These are phyloP conservation scores for Trematomus bernacchii DNA, from an alignment of 2,797 vertebrate genomes.

Conservation along the genomic window DNA sequence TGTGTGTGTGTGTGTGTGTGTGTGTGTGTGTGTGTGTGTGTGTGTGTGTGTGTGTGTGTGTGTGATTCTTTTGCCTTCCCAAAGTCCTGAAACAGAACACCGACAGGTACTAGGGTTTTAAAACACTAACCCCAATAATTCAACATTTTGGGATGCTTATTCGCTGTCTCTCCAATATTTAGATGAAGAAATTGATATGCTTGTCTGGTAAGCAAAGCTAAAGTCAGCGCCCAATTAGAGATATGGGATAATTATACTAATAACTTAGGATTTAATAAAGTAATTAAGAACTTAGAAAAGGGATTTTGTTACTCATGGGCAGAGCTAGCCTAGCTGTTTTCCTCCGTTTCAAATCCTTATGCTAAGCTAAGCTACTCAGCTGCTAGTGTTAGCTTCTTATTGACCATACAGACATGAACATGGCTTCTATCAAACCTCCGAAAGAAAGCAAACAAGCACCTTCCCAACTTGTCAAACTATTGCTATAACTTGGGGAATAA, in stretches of 20 bases:
- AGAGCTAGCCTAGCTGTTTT: not conserved
- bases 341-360: not conserved
- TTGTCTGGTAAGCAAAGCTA: not conserved
- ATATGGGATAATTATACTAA: not conserved
- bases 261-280: too few relatives aligned
- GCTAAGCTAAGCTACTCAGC: not conserved
- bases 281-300: not conserved
- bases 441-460: not conserved
- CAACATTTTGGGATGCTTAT: not conserved
- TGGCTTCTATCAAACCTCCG: not conserved
- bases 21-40: slow-evolving; percentile 26
- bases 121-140: slow-evolving; percentile 11
- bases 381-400: too few relatives aligned
- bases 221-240: not conserved
- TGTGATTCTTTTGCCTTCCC: slow-evolving; percentile 37
- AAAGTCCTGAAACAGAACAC: slow-evolving; percentile 69
- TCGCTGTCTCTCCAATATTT: not conserved
- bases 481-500: not conserved
- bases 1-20: slow-evolving; percentile 38
- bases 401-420: not conserved
- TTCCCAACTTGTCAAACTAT: not conserved
- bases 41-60: slow-evolving; percentile 6
- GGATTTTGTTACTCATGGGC: not conserved
- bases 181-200: slow-evolving; percentile 1
- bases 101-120: slow-evolving; percentile 26